Evolutionary conservation across 2,113 vertebrate species (phyloP).

Genomic region (Butorides virescens): DNA sequence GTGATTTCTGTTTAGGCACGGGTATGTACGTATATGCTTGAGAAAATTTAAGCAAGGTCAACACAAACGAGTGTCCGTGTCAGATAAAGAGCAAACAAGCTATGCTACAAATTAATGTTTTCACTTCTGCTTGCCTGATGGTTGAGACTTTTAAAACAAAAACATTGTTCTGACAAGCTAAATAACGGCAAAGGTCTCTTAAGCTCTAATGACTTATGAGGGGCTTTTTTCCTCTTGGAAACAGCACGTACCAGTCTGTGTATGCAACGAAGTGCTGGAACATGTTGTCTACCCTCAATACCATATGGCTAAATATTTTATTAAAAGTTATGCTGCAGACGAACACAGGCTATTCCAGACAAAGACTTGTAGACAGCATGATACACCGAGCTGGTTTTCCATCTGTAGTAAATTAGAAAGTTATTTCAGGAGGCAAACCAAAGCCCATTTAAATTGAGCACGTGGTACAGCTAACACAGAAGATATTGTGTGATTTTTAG

Average conservation of each 20-base stretch:
- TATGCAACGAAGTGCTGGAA: not conserved
- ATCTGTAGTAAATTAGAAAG: not conserved
- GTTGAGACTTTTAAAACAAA: not conserved
- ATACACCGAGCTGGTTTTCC: not conserved
- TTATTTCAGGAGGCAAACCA: not conserved
- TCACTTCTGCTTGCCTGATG: not conserved
- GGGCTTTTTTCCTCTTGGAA: not conserved
- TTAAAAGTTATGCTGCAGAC: not conserved
- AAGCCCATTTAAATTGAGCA: not conserved
- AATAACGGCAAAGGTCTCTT: not conserved
- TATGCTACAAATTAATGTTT: not conserved
- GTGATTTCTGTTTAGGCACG: not conserved
- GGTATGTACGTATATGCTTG: accelerated
- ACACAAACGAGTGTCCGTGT: not conserved
- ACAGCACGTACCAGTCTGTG: not conserved
- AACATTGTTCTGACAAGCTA: not conserved
- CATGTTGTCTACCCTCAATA: not conserved
- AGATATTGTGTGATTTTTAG: not conserved
- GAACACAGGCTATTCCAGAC: not conserved
- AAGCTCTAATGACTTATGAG: not conserved
- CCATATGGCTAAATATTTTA: not conserved
- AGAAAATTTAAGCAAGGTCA: not conserved
- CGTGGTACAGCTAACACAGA: not conserved
- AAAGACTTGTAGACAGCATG: not conserved
- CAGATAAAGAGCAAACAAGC: not conserved